These are phyloP conservation scores for Pocillopora grandis DNA, from an alignment of 92 coral and sea anemone species.

Conservation along the genomic window DNA sequence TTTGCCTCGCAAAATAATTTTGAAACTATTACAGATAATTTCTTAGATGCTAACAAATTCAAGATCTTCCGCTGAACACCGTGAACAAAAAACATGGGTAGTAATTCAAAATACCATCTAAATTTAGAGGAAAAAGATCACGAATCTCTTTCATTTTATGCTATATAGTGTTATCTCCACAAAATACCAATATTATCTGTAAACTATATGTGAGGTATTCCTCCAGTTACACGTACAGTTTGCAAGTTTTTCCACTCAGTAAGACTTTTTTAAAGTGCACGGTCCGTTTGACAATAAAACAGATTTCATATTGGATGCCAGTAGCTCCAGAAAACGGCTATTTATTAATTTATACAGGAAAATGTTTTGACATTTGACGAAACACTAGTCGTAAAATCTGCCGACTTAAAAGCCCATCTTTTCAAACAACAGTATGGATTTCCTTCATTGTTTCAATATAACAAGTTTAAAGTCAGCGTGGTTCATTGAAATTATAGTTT, in stretches of 20 bases:
- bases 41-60: background rate
- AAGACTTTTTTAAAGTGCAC: conserved; percentile 4
- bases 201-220: background rate
- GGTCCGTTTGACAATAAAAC: conserved; percentile 1
- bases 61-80: background rate
- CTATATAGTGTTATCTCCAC: background rate
- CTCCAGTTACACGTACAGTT: background rate
- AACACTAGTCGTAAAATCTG: background rate
- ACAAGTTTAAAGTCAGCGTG: background rate
- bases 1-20: too few species aligned
- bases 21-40: too few species aligned
- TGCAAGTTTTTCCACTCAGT: background rate
- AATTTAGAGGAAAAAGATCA: background rate
- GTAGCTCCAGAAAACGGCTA: background rate
- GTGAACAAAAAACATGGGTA: background rate
- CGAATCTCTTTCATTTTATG: background rate
- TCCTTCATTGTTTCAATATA: too few species aligned
- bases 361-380: conserved; percentile 5
- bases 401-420: background rate
- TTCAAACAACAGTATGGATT: background rate
- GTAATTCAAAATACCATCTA: background rate
- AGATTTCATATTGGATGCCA: background rate
- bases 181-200: background rate
- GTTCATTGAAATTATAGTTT: background rate
- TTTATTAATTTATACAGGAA: conserved; percentile 1